Evolutionary conservation across 2,888 invertebrate species (phyloP), one percentile per base, ranked within the genome.

Genomic region (Choreutis nemorana): DNA sequence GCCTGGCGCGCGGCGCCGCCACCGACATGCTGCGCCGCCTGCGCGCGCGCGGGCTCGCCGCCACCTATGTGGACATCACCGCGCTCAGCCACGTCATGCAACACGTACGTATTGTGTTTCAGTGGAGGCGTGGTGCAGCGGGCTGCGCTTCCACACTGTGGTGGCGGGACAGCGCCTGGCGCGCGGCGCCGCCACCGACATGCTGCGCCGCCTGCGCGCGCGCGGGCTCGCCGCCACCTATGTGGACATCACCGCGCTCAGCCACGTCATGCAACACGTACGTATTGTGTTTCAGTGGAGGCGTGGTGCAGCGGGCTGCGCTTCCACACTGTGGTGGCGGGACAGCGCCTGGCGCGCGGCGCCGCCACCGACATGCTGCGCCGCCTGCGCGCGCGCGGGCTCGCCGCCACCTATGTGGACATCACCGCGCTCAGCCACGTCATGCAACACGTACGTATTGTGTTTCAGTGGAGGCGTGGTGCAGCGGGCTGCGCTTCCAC

Each of bases 91-190:
- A 84, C 49, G 84, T 92, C 20, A 95, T 97, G 90, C 83, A 83
- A n/a, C n/a, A n/a, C n/a, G n/a, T n/a, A n/a, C n/a, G n/a, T n/a
- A n/a, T n/a, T n/a, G n/a, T n/a, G n/a, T n/a, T n/a, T n/a, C n/a
- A n/a, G n/a, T n/a, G n/a, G 87, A 89, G 49, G 90, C 90, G 8
- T 85, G 87, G 54, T 57, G 61, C 12, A 84, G 84, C 0, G 85
- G 86, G 36, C 78, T 80, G 1, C 46, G 81, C 40, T 94, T 96
- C 62, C 81, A 87, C 30, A 91, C 92, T 0, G 83, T 94, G 31
- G 85, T 96, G 14, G 90, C 90, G 0, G 96, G 95, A 45, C 85
- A 87, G n/a, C 75, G 91, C 14, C n/a, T n/a, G n/a, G 90, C 90
- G 1, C 82, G 85, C 52, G 68, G 83, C 27, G 87, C 87, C 73